A percentile compares a stretch with the other conserved stretches of the same genome.
Conservation (phyloP, 2,888 invertebrate genomes). For the Lapara coniferarum region DNA sequence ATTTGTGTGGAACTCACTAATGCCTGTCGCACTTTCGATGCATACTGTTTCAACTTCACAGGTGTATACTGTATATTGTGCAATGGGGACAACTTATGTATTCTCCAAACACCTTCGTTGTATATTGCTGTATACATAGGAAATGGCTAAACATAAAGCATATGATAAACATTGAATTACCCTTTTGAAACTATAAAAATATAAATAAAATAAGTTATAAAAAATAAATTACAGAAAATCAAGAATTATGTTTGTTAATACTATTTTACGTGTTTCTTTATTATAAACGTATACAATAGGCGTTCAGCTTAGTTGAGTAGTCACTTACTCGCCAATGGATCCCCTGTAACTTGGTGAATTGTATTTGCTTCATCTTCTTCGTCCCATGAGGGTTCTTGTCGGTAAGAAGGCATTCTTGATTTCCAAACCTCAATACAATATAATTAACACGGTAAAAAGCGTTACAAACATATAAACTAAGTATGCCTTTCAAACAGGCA, state of each 20-base stretch:
- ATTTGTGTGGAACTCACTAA: slow-evolving; percentile 57
- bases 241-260: no score
- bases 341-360: slow-evolving; percentile 37
- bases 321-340: slow-evolving; percentile 54
- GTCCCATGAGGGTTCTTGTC: slow-evolving; percentile 39
- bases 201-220: no score
- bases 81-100: slow-evolving; percentile 70
- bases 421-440: slow-evolving; percentile 3
- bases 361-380: slow-evolving; percentile 31
- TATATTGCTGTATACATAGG: slow-evolving; percentile 62
- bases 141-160: background rate
- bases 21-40: slow-evolving; percentile 67
- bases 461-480: background rate
- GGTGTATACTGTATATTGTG: slow-evolving; percentile 61
- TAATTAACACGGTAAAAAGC: background rate
- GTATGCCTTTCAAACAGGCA: background rate
- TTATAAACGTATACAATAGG: background rate
- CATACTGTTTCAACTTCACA: slow-evolving; percentile 73
- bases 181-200: background rate
- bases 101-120: slow-evolving; percentile 69
- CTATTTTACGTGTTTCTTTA: background rate
- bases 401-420: slow-evolving; percentile 38
- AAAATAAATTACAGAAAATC: background rate
- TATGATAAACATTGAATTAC: background rate
- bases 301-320: background rate